A percentile compares a stretch with the other conserved stretches of the same genome.
Conservation (phyloP, 2,113 vertebrate species). For the Tragelaphus strepsiceros region DNA sequence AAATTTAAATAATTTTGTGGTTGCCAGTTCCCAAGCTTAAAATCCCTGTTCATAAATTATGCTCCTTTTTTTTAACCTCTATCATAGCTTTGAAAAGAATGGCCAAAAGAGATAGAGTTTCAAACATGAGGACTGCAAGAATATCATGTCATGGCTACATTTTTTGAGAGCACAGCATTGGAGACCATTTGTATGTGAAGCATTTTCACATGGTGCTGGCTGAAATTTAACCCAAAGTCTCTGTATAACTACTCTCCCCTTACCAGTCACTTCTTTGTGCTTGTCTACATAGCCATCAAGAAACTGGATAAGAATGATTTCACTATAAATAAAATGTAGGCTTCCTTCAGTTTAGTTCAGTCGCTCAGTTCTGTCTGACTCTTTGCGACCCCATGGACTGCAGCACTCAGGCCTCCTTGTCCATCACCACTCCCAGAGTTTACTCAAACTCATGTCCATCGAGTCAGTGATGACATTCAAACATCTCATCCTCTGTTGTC, state of each 20-base stretch:
- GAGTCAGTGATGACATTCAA: neutral
- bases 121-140: slow-evolving; percentile 38
- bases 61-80: slow-evolving; percentile 45
- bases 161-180: slow-evolving; percentile 57
- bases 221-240: neutral
- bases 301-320: neutral
- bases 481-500: neutral
- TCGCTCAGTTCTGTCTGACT: neutral
- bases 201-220: neutral
- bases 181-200: slow-evolving; percentile 33
- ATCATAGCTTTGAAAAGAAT: slow-evolving; percentile 24
- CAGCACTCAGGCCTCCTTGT: neutral
- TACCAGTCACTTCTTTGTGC: neutral
- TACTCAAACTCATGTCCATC: neutral
- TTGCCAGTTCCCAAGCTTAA: slow-evolving; percentile 69
- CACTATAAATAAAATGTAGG: neutral
- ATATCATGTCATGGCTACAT: slow-evolving; percentile 37
- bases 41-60: slow-evolving; percentile 60
- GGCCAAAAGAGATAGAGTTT: slow-evolving; percentile 57
- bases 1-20: slow-evolving; percentile 58
- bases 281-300: neutral
- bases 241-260: neutral
- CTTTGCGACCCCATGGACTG: neutral
- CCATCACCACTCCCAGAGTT: neutral
- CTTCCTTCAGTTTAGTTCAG: neutral